These are phyloP conservation scores for Platycheirus albimanus DNA, from an alignment of 2,888 invertebrate species.

Conservation along the genomic window DNA sequence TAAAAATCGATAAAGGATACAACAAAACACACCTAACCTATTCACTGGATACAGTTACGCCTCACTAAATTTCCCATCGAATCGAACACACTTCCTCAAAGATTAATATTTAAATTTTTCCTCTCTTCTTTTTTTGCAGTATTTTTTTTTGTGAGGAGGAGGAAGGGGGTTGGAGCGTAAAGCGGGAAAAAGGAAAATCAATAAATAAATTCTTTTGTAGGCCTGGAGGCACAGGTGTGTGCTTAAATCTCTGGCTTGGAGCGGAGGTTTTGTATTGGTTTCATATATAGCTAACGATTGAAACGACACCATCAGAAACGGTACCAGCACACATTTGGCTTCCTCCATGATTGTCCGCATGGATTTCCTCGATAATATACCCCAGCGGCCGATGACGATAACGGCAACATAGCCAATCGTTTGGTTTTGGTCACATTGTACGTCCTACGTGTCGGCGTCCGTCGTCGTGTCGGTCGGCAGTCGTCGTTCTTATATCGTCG, in stretches of 20 bases:
- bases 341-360: conserved; percentile 35
- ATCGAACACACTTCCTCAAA: conserved; percentile 23
- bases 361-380: conserved; percentile 33
- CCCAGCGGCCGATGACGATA: background rate
- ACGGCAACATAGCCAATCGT: no score
- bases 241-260: conserved; percentile 62
- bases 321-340: conserved; percentile 65
- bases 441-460: no score
- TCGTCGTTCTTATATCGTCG: conserved; percentile 18
- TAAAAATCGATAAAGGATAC: conserved; percentile 61
- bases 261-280: conserved; percentile 55
- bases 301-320: conserved; percentile 8
- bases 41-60: conserved; percentile 18
- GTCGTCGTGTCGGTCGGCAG: background rate
- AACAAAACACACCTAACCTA: background rate
- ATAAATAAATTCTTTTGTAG: conserved; percentile 32
- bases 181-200: conserved; percentile 43
- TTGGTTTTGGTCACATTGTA: no score
- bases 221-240: conserved; percentile 30
- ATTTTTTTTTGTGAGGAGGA: no score
- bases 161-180: conserved; percentile 8
- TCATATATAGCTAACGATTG: conserved; percentile 60
- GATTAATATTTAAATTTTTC: conserved; percentile 70
- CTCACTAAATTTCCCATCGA: conserved; percentile 21
- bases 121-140: conserved; percentile 27